A percentile compares a stretch with the other conserved stretches of the same genome.
phyloP scores from a whole-genome alignment of 2,888 invertebrate genomes.

The Miltochrista miniata region DNA sequence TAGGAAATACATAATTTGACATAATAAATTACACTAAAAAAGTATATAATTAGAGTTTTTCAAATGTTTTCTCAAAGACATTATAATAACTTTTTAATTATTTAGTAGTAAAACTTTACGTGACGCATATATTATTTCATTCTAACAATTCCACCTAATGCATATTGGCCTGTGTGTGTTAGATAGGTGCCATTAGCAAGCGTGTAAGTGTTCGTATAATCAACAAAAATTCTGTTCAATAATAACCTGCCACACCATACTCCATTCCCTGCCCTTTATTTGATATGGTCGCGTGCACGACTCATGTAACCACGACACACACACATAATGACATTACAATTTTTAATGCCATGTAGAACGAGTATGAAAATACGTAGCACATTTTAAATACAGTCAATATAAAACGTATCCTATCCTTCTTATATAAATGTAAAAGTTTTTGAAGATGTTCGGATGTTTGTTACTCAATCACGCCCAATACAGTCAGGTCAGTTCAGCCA shows the following conservation, averaged over 20 bases:
- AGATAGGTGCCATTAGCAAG: slow-evolving; percentile 25
- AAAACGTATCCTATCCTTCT: too few species aligned
- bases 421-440: too few species aligned
- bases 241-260: slow-evolving; percentile 47
- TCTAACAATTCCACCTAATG: slow-evolving; percentile 30
- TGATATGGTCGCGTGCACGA: slow-evolving; percentile 46
- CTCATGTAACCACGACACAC: slow-evolving; percentile 18
- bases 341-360: too few species aligned
- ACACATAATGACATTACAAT: neutral
- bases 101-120: slow-evolving; percentile 3
- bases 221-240: slow-evolving; percentile 51
- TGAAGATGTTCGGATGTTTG: too few species aligned
- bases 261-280: slow-evolving; percentile 46
- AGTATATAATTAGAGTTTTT: too few species aligned
- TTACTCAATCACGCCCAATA: too few species aligned
- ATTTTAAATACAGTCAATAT: too few species aligned
- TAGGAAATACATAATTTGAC: too few species aligned
- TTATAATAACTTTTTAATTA: too few species aligned
- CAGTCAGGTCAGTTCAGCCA: too few species aligned
- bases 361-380: neutral
- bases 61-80: too few species aligned
- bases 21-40: too few species aligned
- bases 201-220: slow-evolving; percentile 39
- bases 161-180: slow-evolving; percentile 23
- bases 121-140: slow-evolving; percentile 10